phyloP scores from a whole-genome alignment of 1,140 invertebrate species.

The Nasonia longicornis region DNA sequence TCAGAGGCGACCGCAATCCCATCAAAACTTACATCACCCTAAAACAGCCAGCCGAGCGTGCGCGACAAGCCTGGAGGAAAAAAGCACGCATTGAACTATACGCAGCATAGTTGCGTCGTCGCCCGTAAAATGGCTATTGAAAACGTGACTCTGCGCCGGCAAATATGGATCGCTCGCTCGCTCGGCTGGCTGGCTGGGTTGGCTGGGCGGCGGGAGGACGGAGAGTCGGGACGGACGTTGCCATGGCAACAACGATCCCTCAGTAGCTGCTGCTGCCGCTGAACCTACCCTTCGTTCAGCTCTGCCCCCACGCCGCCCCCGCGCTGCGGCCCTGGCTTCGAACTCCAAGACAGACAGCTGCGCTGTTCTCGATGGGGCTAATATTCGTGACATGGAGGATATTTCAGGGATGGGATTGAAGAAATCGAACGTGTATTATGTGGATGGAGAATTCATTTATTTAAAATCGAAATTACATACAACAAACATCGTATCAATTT shows the following conservation, averaged over 20 bases:
- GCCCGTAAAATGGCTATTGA: slow-evolving; percentile 63
- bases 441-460: not conserved
- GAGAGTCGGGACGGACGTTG: slow-evolving; percentile 53
- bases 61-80: not conserved
- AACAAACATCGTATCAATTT: too few species aligned
- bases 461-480: not conserved
- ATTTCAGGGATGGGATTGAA: not conserved
- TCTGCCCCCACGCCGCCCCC: slow-evolving; percentile 46
- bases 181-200: slow-evolving; percentile 43
- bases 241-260: slow-evolving; percentile 68
- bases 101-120: not conserved
- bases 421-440: not conserved
- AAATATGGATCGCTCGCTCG: slow-evolving; percentile 61
- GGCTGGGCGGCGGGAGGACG: slow-evolving; percentile 44
- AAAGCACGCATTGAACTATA: not conserved
- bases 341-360: slow-evolving; percentile 53
- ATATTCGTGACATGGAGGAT: not conserved
- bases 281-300: slow-evolving; percentile 60
- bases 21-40: not conserved
- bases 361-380: not conserved
- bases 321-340: slow-evolving; percentile 10
- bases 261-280: slow-evolving; percentile 58
- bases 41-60: not conserved
- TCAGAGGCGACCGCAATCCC: not conserved
- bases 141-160: slow-evolving; percentile 60